A percentile compares a stretch with the other conserved stretches of the same genome.
Conservation (phyloP, 92 coral and sea anemone genomes). For the Porites divaricata region DNA sequence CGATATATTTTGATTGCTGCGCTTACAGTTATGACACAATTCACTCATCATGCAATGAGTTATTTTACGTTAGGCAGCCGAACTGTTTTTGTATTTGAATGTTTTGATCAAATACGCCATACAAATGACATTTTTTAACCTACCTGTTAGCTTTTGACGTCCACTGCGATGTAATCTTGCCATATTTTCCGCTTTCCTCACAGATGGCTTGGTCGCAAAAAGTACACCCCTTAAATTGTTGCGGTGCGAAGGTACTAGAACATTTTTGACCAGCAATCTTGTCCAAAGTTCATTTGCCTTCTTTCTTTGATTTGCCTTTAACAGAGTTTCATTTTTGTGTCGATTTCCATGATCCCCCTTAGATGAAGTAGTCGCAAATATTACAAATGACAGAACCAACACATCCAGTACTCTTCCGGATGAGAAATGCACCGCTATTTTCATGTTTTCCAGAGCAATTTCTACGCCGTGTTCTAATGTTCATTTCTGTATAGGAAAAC, state of each 20-base stretch:
- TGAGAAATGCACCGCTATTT: not conserved
- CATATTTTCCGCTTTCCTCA: not conserved
- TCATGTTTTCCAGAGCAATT: conserved; percentile 9
- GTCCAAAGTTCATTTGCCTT: not conserved
- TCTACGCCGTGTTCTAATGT: not conserved
- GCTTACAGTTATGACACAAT: too few species aligned
- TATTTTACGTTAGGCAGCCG: too few species aligned
- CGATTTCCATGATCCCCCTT: not conserved
- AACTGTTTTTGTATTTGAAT: too few species aligned
- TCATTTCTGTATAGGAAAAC: conserved; percentile 10
- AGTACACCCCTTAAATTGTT: not conserved
- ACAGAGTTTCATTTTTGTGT: not conserved
- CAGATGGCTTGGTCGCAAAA: not conserved
- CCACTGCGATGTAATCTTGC: not conserved
- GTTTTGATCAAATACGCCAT: not conserved
- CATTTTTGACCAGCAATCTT: too few species aligned
- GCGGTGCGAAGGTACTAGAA: not conserved
- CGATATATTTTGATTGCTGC: too few species aligned
- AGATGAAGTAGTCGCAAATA: conserved; percentile 3
- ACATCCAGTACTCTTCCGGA: not conserved
- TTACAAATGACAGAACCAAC: conserved; percentile 3
- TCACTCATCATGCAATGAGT: too few species aligned
- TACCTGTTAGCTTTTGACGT: not conserved
- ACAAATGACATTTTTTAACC: not conserved
- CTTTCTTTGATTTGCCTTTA: not conserved